A percentile compares a stretch with the other conserved stretches of the same genome.
phyloP scores from a whole-genome alignment of 2,888 invertebrate species.

The Allacma fusca region DNA sequence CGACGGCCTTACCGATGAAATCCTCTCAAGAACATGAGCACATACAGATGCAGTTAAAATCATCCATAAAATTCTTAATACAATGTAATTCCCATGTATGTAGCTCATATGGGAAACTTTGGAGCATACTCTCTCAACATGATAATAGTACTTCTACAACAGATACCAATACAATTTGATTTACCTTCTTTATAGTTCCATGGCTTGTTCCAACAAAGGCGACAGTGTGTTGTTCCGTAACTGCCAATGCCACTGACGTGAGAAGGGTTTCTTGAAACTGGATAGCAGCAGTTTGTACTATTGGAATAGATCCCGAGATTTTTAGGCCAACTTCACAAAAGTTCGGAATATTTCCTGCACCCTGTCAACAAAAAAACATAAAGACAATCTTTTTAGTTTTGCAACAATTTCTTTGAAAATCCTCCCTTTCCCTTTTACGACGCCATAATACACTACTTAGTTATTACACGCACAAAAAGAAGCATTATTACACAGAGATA shows the following conservation, averaged over 20 bases:
- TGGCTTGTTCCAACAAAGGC: conserved; percentile 90
- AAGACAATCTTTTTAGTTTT: conserved; percentile 21
- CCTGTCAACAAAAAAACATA: conserved; percentile 65
- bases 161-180: background rate
- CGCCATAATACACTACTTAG: background rate
- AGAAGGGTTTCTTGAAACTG: conserved; percentile 82
- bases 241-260: conserved; percentile 85
- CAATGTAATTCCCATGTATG: no score
- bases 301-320: conserved; percentile 87
- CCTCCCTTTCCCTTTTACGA: background rate
- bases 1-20: no score
- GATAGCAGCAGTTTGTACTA: conserved; percentile 77
- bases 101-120: background rate
- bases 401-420: background rate
- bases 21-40: no score
- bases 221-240: conserved; percentile 89
- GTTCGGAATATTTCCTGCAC: conserved; percentile 87
- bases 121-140: no score
- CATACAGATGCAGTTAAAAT: no score
- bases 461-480: background rate
- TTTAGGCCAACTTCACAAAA: conserved; percentile 92
- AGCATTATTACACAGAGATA: conserved; percentile 22
- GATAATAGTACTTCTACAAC: no score
- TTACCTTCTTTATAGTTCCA: conserved; percentile 85
- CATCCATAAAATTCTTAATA: no score